These are phyloP conservation scores for Amiota minor DNA, from an alignment of 2,888 invertebrate genomes.

Conservation along the genomic window DNA sequence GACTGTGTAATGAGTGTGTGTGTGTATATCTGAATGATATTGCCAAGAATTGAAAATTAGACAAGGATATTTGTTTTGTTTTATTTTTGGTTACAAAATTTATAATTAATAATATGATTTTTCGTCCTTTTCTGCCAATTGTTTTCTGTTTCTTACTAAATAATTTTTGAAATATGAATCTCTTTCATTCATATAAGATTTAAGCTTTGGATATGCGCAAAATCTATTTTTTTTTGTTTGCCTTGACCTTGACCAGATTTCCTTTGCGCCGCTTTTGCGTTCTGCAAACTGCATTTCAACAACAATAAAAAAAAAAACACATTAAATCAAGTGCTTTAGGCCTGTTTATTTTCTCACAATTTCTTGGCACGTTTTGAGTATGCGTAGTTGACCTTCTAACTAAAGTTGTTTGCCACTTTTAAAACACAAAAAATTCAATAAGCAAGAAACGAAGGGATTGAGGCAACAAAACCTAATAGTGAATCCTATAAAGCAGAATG, in stretches of 20 bases:
- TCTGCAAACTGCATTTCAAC: no score
- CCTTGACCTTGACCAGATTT: conserved; percentile 27
- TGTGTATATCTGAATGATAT: conserved; percentile 19
- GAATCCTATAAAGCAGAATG: no score
- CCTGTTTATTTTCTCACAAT: neutral
- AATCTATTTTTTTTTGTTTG: neutral
- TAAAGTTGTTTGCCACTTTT: no score
- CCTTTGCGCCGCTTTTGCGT: neutral
- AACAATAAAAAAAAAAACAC: no score
- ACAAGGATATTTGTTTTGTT: neutral
- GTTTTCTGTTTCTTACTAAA: conserved; percentile 11
- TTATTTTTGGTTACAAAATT: conserved; percentile 26
- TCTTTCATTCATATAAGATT: neutral
- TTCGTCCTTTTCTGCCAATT: conserved; percentile 44
- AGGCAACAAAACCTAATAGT: no score
- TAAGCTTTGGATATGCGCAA: conserved; percentile 3
- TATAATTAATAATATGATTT: conserved; percentile 46
- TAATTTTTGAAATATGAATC: conserved; percentile 30
- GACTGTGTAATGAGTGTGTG: no score
- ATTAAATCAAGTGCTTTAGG: neutral
- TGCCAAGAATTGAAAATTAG: conserved; percentile 19
- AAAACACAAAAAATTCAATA: no score
- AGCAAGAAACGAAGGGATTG: no score
- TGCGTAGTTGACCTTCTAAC: conserved; percentile 8
- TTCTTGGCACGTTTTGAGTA: conserved; percentile 5